phyloP scores from a whole-genome alignment of 2,888 invertebrate genomes.

The Cataglyphis albicans region DNA sequence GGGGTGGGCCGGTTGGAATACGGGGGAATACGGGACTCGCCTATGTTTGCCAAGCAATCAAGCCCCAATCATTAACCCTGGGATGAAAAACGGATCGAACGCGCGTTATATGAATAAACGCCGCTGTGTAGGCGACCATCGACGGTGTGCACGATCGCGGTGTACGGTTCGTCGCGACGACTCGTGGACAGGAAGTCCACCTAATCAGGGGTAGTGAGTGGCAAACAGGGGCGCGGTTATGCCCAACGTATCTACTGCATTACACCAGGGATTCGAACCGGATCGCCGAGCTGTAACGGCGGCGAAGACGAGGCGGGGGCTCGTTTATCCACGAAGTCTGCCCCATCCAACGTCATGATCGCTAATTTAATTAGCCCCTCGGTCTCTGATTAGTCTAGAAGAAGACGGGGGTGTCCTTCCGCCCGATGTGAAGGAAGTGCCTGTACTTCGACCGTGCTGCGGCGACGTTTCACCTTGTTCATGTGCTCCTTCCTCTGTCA shows the following conservation, averaged over 20 bases:
- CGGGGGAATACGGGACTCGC: slow-evolving; percentile 80
- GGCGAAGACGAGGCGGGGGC: slow-evolving; percentile 50
- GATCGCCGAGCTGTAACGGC: slow-evolving; percentile 64
- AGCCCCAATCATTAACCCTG: slow-evolving; percentile 85
- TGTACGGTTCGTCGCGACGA: slow-evolving; percentile 69
- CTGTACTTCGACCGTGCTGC: slow-evolving; percentile 28
- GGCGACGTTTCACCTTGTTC: slow-evolving; percentile 44
- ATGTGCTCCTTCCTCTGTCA: slow-evolving; percentile 60
- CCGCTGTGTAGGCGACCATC: slow-evolving; percentile 52
- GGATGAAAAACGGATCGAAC: slow-evolving; percentile 75
- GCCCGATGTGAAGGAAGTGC: slow-evolving; percentile 37
- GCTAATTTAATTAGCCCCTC: slow-evolving; percentile 75
- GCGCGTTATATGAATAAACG: slow-evolving; percentile 73
- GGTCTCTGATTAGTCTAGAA: slow-evolving; percentile 70
- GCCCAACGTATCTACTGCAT: slow-evolving; percentile 72
- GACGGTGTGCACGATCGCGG: slow-evolving; percentile 40
- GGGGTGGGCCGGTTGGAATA: slow-evolving; percentile 59
- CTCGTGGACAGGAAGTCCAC: slow-evolving; percentile 85
- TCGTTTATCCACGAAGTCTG: slow-evolving; percentile 58
- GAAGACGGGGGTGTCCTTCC: slow-evolving; percentile 58
- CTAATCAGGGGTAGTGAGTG: slow-evolving; percentile 86
- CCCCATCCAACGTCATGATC: slow-evolving; percentile 69
- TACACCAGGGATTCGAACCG: slow-evolving; percentile 78
- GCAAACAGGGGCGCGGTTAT: slow-evolving; percentile 85
- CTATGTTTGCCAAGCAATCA: slow-evolving; percentile 86